Conservation (phyloP, 1,140 invertebrate genomes). For the Vanessa tameamea region DNA sequence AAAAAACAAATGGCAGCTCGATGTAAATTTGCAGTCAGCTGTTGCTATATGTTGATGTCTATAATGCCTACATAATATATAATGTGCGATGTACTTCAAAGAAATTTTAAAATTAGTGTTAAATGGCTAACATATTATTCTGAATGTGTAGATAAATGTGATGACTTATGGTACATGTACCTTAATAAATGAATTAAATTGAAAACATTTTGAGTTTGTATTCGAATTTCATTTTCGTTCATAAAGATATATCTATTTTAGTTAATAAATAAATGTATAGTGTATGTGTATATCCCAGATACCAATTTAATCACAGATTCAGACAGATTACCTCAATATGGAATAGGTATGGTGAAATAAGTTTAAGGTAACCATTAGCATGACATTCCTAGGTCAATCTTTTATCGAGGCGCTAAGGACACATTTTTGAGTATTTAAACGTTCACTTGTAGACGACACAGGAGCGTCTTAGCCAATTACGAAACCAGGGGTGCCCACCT, state of each 20-base stretch:
- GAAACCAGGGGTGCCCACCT: too few species aligned
- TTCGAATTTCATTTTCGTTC: background rate
- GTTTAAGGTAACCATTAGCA: too few species aligned
- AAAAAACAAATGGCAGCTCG: conserved; percentile 1
- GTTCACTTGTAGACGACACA: too few species aligned
- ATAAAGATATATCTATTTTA: background rate
- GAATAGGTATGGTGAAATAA: too few species aligned
- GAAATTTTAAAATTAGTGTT: conserved; percentile 18
- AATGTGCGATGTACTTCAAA: conserved; percentile 16
- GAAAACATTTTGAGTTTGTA: background rate
- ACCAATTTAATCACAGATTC: too few species aligned
- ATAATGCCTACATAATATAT: background rate
- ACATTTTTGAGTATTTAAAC: too few species aligned
- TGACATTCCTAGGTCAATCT: too few species aligned
- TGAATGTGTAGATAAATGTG: conserved; percentile 41
- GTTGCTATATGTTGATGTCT: background rate
- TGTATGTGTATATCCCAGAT: too few species aligned
- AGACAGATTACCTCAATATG: too few species aligned
- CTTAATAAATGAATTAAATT: conserved; percentile 43
- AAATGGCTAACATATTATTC: conserved; percentile 54
- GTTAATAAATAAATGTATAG: too few species aligned
- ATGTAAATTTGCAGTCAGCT: background rate
- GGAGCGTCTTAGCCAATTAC: too few species aligned
- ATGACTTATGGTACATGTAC: conserved; percentile 54
- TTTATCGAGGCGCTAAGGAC: too few species aligned